phyloP scores from a whole-genome alignment of 2,113 vertebrate genomes.

The Ginglymostoma cirratum region DNA sequence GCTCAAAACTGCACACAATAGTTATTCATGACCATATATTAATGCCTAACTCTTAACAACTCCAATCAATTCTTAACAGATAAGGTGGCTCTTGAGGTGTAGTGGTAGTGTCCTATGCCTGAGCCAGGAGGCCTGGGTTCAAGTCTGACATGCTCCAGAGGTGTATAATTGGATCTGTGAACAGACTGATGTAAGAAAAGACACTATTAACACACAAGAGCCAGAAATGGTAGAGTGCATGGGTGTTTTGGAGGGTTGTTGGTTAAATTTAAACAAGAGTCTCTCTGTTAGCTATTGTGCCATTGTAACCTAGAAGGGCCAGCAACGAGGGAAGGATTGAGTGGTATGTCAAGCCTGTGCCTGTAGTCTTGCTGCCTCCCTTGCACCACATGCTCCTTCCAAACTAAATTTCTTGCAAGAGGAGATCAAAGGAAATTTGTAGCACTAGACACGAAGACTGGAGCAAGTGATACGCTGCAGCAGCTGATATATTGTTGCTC shows the following conservation, averaged over 20 bases:
- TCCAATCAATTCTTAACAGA: too few species aligned
- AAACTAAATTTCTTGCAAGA: not conserved
- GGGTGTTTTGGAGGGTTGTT: too few species aligned
- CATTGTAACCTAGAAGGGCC: not conserved
- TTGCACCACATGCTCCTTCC: not conserved
- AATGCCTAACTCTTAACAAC: too few species aligned
- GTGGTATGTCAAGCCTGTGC: not conserved
- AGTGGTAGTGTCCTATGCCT: too few species aligned
- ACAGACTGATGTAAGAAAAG: too few species aligned
- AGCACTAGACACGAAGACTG: not conserved
- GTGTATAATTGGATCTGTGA: too few species aligned
- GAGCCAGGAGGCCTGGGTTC: too few species aligned
- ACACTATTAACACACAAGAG: not conserved
- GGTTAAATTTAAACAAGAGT: not conserved
- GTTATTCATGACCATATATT: too few species aligned
- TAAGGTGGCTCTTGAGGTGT: too few species aligned
- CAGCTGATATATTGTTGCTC: constrained; percentile 10
- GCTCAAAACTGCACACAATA: too few species aligned
- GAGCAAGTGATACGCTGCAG: not conserved
- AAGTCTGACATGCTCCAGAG: too few species aligned
- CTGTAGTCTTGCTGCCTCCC: not conserved
- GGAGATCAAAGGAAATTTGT: constrained; percentile 16
- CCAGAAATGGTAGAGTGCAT: not conserved
- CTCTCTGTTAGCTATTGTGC: not conserved
- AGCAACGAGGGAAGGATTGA: not conserved